Evolutionary conservation across 1,140 invertebrate species (phyloP).

Genomic region (Batillaria attramentaria): DNA sequence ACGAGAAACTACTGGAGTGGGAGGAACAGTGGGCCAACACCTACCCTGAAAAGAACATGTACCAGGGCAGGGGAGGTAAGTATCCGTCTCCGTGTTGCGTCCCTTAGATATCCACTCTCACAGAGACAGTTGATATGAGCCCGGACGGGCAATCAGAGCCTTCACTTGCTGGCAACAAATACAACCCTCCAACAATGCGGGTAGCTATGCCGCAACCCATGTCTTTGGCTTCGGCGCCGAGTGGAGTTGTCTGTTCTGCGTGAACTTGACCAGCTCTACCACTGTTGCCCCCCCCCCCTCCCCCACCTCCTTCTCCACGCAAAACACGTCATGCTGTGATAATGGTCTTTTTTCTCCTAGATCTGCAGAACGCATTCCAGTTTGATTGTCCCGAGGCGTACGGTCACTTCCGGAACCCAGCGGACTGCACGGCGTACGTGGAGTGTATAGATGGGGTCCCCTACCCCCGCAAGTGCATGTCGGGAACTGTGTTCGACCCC

Average conservation of each 20-base stretch:
- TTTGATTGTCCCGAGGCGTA: slow-evolving; percentile 24
- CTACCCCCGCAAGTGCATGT: slow-evolving; percentile 35
- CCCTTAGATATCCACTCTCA: slow-evolving; percentile 1
- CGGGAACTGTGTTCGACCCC: slow-evolving; percentile 40
- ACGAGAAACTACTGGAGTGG: not conserved
- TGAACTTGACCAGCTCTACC: too few species aligned
- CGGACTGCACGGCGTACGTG: slow-evolving; percentile 38
- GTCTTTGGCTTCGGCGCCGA: too few species aligned
- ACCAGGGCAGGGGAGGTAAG: not conserved
- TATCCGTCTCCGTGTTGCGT: not conserved
- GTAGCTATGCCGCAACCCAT: too few species aligned
- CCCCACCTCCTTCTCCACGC: too few species aligned
- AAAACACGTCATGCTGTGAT: too few species aligned
- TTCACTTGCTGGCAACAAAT: too few species aligned
- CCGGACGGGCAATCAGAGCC: too few species aligned
- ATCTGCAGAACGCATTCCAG: too few species aligned
- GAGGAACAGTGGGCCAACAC: not conserved
- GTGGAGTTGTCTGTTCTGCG: too few species aligned
- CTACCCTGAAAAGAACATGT: not conserved
- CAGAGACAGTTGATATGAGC: not conserved
- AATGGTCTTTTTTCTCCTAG: too few species aligned
- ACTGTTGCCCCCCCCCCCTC: not conserved
- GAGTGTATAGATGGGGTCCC: slow-evolving; percentile 39
- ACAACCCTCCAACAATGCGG: too few species aligned
- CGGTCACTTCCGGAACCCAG: slow-evolving; percentile 31